A percentile compares a stretch with the other conserved stretches of the same genome.
Conservation (phyloP, 30 jellyfish, hydroid and myxozoan species). For the Haliclystus octoradiatus region DNA sequence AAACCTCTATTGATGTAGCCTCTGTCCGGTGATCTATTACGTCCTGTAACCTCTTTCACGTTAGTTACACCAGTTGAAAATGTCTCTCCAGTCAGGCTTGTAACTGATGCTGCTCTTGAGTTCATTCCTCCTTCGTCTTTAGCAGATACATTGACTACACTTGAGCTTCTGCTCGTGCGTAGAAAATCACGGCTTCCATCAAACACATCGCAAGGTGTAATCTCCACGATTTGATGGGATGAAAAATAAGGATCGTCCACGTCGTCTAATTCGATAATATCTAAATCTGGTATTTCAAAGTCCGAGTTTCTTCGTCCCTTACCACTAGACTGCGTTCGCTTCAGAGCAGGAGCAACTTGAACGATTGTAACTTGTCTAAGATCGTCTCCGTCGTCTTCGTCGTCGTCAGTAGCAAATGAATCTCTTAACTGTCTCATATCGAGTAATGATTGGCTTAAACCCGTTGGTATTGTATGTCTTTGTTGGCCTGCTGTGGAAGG, state of each 20-base stretch:
- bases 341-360: neutral
- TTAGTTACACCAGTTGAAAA: no score
- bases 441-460: neutral
- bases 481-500: neutral
- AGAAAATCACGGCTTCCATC: no score
- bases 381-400: neutral
- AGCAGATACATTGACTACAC: neutral
- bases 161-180: no score
- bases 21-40: neutral
- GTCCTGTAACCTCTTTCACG: no score
- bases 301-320: no score
- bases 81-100: neutral
- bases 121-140: neutral
- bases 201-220: neutral
- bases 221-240: neutral
- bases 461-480: neutral
- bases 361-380: neutral
- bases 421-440: neutral
- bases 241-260: neutral
- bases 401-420: neutral
- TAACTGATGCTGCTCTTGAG: neutral
- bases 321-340: neutral
- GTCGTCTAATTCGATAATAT: neutral
- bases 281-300: neutral
- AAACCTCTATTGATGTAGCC: neutral